Evolutionary conservation across 1,140 invertebrate genomes (phyloP).

Genomic region (Grapholita molesta): DNA sequence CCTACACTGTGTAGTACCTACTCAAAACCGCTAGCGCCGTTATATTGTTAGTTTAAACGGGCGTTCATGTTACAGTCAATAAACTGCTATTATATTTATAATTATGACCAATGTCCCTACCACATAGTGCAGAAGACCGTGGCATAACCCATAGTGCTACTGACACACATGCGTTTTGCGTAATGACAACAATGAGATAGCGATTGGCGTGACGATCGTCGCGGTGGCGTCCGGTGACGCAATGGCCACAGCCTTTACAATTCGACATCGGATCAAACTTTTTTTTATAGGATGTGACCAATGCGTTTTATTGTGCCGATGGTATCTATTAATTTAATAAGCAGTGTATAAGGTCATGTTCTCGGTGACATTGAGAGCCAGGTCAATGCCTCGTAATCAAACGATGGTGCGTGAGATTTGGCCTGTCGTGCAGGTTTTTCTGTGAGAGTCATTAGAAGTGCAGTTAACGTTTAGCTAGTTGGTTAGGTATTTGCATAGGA

Average conservation of each 20-base stretch:
- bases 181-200: slow-evolving; percentile 38
- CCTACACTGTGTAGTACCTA: no score
- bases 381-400: background rate
- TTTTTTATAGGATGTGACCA: slow-evolving; percentile 34
- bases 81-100: background rate
- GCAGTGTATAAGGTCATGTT: background rate
- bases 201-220: slow-evolving; percentile 27
- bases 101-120: background rate
- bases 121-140: background rate
- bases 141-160: slow-evolving; percentile 15
- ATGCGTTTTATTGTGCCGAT: slow-evolving; percentile 30
- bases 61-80: background rate
- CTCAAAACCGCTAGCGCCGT: background rate
- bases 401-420: background rate
- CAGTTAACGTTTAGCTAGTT: no score
- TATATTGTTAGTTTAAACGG: background rate
- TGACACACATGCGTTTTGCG: slow-evolving; percentile 29
- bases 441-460: no score
- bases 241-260: slow-evolving; percentile 28
- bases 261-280: slow-evolving; percentile 29
- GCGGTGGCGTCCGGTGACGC: slow-evolving; percentile 38
- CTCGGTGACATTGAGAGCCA: background rate
- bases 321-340: slow-evolving; percentile 19
- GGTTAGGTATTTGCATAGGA: no score
- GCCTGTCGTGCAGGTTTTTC: background rate